phyloP scores from a whole-genome alignment of 2,113 vertebrate genomes.

The Sitta europaea region DNA sequence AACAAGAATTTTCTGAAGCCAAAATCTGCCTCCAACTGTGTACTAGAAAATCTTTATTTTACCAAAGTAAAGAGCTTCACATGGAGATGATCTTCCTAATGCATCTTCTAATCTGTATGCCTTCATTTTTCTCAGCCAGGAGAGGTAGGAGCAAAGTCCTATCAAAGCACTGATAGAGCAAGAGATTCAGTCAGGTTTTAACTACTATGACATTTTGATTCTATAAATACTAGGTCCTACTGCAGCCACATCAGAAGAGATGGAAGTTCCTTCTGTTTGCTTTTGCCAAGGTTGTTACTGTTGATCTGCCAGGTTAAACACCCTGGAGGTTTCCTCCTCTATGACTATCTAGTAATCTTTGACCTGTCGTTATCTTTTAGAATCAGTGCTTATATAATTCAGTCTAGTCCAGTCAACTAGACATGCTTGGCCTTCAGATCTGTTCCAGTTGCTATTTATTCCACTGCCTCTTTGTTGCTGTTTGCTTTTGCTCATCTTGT shows the following conservation, averaged over 20 bases:
- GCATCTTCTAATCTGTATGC: not conserved
- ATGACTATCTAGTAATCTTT: not conserved
- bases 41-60: not conserved
- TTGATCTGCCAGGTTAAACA: conserved; percentile 2
- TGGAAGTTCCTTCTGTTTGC: not conserved
- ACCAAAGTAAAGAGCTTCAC: not conserved
- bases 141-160: not conserved
- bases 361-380: not conserved
- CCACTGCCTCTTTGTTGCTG: not conserved
- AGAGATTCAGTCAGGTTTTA: not conserved
- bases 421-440: not conserved
- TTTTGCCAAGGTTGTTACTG: not conserved
- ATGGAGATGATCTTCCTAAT: not conserved
- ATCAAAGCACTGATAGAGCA: not conserved
- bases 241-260: not conserved
- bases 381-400: not conserved
- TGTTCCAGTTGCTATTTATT: not conserved
- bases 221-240: not conserved
- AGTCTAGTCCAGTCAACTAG: not conserved
- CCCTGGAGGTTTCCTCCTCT: not conserved
- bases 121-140: not conserved
- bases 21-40: not conserved
- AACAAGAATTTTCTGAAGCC: not conserved
- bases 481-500: not conserved
- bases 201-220: not conserved